Conservation (phyloP, 2,113 vertebrate species). For the Pardalotus punctatus region DNA sequence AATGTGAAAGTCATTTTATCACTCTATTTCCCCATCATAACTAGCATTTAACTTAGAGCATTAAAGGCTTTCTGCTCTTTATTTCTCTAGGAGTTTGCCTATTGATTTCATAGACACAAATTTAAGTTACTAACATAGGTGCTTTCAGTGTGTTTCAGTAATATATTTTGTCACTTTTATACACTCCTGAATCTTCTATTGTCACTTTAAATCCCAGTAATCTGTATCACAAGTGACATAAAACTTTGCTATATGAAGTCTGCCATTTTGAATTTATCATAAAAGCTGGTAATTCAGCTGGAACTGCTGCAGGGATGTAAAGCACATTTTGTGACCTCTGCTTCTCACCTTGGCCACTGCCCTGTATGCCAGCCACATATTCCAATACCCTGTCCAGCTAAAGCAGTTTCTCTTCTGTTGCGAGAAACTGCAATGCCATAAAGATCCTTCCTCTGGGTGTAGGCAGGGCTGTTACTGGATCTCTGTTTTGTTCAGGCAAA, state of each 20-base stretch:
- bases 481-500: neutral
- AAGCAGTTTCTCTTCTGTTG: neutral
- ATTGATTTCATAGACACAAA: neutral
- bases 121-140: neutral
- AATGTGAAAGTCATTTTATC: neutral
- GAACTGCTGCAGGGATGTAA: neutral
- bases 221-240: slow-evolving; percentile 21
- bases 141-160: neutral
- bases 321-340: neutral
- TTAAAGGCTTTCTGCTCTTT: neutral
- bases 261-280: slow-evolving; percentile 41
- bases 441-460: neutral
- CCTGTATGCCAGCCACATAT: accelerated
- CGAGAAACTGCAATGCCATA: neutral
- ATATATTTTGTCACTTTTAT: slow-evolving; percentile 29
- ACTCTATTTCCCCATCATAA: neutral
- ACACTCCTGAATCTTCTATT: neutral
- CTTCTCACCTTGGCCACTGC: neutral
- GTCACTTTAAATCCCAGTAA: slow-evolving; percentile 37
- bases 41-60: neutral
- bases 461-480: neutral
- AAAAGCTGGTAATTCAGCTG: neutral
- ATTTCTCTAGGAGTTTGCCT: neutral
- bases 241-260: slow-evolving; percentile 28
- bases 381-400: neutral